Base-by-base conservation (phyloP, 2,797 vertebrate species). In the Gymnothorax javanicus region DNA sequence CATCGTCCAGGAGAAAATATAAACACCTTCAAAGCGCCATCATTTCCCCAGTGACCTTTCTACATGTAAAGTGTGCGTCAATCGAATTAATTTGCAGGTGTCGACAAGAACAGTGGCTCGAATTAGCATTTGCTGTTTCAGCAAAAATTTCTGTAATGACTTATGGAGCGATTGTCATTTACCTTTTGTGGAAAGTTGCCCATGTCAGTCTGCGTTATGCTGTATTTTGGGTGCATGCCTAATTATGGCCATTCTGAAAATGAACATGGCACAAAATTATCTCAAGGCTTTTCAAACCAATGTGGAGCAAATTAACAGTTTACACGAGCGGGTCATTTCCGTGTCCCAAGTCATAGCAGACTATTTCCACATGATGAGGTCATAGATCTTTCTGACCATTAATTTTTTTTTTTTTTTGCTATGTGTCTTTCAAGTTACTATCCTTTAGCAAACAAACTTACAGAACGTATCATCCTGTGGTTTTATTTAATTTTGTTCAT, bases 21-120 rank as follows among this genome's bases (percentile, higher is more conserved):
- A 91, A 93, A 93, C 90, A 91, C 90, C 89, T 94, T 90, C 89
- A 87, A 87, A 91, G 90, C 89, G 88, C 33, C 88, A 62, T 91
- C 91, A 93, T 89, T 83, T 87, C 73, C 88, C 86, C 82, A 84
- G 89, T 3, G 84, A 73, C 86, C 13, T 52, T 43, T 13, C 69
- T 59, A 73, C 64, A 15, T 67, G 23, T 54, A 59, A 67, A 83
- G 82, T 59, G 81, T 59, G 73, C 82, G 82, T 64, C 33, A n/a
- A 56, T 67, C 57, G 33, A 56, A 88, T 86, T 77, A 67, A 84
- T 83, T 62, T 83, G 56, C 88, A 91, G 7, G 67, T 84, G 89
- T n/a, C 62, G 11, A 25, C 27, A 52, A 43, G 62, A 27, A 23
- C 58, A 1, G 50, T 83, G 79, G 43, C 27, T 64, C 73, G 67